These are phyloP conservation scores for Psittacula echo DNA, from an alignment of 2,797 vertebrate genomes.

Conservation along the genomic window DNA sequence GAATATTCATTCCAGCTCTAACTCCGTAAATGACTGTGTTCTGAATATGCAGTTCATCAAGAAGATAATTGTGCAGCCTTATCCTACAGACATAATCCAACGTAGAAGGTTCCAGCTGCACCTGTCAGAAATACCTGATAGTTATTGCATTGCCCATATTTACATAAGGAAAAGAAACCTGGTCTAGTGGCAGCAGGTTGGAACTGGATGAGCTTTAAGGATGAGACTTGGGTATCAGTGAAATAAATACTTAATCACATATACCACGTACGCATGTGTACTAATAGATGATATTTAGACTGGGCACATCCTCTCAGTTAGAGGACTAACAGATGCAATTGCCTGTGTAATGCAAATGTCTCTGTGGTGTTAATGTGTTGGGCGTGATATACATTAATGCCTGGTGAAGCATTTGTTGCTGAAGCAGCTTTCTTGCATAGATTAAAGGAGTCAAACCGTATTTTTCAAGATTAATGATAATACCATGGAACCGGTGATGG, in stretches of 20 bases:
- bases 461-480: neutral
- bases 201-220: neutral
- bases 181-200: neutral
- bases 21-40: neutral
- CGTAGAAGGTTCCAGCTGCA: neutral
- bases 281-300: neutral
- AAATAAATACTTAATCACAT: neutral
- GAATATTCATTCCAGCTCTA: neutral
- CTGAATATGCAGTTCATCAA: neutral
- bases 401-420: neutral
- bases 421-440: neutral
- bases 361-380: neutral
- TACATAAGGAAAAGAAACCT: neutral
- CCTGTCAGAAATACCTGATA: neutral
- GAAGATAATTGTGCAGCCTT: neutral
- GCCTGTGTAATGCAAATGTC: neutral
- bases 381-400: neutral
- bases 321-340: neutral
- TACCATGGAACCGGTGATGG: neutral
- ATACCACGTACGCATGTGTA: rapidly evolving
- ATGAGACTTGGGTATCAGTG: neutral
- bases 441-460: neutral
- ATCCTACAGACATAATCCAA: neutral
- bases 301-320: neutral
- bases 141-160: neutral